Evolutionary conservation across 2,113 vertebrate species (phyloP), one percentile per base, ranked within the genome.

Genomic region (Aldabrachelys gigantea): DNA sequence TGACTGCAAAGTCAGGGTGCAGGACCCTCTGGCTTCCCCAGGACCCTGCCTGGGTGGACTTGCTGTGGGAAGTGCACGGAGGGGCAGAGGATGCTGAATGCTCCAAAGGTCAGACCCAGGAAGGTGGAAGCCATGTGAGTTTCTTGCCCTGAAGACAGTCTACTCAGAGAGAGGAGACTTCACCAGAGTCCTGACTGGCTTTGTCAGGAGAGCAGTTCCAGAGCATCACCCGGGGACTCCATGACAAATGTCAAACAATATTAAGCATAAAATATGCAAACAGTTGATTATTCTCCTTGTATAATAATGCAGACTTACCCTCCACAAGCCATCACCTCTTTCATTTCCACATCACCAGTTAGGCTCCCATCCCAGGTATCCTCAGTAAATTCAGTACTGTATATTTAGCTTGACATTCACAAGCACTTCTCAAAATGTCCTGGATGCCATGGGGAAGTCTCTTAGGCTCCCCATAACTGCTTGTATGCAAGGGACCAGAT

Each of bases 311-410:
- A 90, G 22, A 52, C 65, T 97, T 98, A 99, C 98, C 98, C 98
- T 94, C 97, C 98, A 96, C 98, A 99, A 35, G 98, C 98, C 98
- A 98, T 98, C 9, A 98, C 97, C 78, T 98, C 97, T 90, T 97
- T 97, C 90, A 99, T 93, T 41, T 97, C 96, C 91, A 98, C 97
- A 19, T 93, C 95, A 90, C 98, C 98, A 95, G 99, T 98, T 97
- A 98, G 98, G 91, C 99, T 41, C 89, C 98, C 98, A 41, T 98
- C 97, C 98, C 98, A 99, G 38, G 98, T 98, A 87, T 99, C 98
- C 99, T 99, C 85, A 86, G 29, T 44, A 69, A 62, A 89, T 76
- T 31, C 29, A 85, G 12, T 35, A 17, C 38, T 41, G 24, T 72
- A 52, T 17, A 85, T 21, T 82, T 54, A 56, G 49, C 53, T n/a